Percentiles rank a stretch among this genome's conserved stretches.
phyloP scores from a whole-genome alignment of 2,797 vertebrate genomes.

The Rhodeus uyekii region DNA sequence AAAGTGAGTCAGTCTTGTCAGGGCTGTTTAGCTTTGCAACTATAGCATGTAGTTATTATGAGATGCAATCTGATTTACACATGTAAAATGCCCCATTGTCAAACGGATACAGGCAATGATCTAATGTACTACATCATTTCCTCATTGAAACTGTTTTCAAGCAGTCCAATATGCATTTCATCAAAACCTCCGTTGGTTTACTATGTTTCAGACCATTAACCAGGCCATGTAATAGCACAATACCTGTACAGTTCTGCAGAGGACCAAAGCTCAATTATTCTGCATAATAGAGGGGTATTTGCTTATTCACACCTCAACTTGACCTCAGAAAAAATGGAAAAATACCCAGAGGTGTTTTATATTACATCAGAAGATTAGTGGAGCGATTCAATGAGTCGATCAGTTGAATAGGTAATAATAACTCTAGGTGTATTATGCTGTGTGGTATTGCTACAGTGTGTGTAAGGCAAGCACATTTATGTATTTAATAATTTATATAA shows the following conservation, averaged over 20 bases:
- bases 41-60: too few relatives aligned
- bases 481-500: too few relatives aligned
- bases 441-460: too few relatives aligned
- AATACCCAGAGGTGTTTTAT: neutral
- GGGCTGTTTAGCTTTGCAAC: neutral
- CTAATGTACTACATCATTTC: neutral
- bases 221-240: neutral
- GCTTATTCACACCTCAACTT: neutral
- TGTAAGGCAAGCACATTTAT: too few relatives aligned
- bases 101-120: neutral
- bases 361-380: neutral
- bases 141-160: neutral
- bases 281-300: neutral
- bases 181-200: constrained; percentile 4
- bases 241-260: neutral
- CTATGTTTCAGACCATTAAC: constrained; percentile 5
- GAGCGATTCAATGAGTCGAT: neutral
- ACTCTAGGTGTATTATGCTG: neutral
- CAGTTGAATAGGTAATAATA: neutral
- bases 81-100: neutral
- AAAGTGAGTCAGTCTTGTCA: constrained; percentile 6
- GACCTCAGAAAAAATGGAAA: neutral
- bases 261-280: neutral
- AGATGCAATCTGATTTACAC: neutral
- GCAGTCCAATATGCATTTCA: constrained; percentile 12